Evolutionary conservation across 1,140 invertebrate species (phyloP), one percentile per base, ranked within the genome.

Genomic region (Delia radicum): DNA sequence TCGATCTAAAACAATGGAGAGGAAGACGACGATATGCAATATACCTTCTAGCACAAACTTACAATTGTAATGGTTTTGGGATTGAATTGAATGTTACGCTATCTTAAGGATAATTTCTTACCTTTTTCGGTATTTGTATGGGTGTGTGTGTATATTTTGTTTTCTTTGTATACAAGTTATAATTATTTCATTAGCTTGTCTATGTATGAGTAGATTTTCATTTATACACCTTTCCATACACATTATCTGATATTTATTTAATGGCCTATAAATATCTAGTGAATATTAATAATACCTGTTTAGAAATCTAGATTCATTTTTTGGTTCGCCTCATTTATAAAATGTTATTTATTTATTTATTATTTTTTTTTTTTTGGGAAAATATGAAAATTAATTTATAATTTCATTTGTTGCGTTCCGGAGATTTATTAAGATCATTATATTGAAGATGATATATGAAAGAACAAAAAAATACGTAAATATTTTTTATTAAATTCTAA

Each of bases 171-270:
- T 55, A 55, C 8, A 55, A 55, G 18, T 37, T 33, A 33, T 69
- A 69, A 69, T 69, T 69, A 69, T 69, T 69, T 69, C 65, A 69
- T 69, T 69, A 69, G 65, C 65, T 33, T 33, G 12, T 12, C 48
- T 21, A 10, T 33, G 29, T 15, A 69, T 69, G 18, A 37, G 65
- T 21, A 13, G 13, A 7, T 63, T 48, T 48, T 55, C 5, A 5
- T 24, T 55, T 55, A 10, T 55, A 21, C n/a, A n/a, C n/a, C n/a
- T n/a, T n/a, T n/a, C n/a, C n/a, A n/a, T n/a, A n/a, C n/a, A 55
- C 24, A 21, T 55, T 69, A 69, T 69, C 29, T 69, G 37, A 69
- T 69, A 69, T 69, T 69, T 31, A 37, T 69, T 69, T 69, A 69
- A 69, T 69, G 65, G 24, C 29, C 6, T 18, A 69, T 69, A 69